Conservation (phyloP, 2,113 vertebrate genomes). For the Pangasianodon gigas region DNA sequence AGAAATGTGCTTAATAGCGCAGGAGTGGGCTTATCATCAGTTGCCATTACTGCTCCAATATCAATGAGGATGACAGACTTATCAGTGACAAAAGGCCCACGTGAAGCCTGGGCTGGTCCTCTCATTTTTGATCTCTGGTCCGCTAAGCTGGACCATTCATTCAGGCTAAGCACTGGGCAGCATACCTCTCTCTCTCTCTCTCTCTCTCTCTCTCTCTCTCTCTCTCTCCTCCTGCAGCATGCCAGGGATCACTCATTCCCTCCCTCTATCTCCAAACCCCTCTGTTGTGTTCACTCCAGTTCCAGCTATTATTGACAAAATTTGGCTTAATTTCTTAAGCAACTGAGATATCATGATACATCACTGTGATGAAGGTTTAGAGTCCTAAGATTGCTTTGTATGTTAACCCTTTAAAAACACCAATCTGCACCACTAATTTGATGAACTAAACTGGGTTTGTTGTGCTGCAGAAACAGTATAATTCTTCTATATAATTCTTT, state of each 20-base stretch:
- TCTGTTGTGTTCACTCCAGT: conserved; percentile 71
- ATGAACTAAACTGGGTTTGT: not conserved
- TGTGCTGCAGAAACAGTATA: not conserved
- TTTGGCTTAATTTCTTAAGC: conserved; percentile 78
- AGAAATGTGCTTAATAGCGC: conserved; percentile 91
- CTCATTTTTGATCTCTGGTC: conserved; percentile 86
- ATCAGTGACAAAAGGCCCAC: conserved; percentile 87
- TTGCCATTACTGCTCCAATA: conserved; percentile 91
- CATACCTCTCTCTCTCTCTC: conserved; percentile 75
- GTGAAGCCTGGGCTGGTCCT: conserved; percentile 76
- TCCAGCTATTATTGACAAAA: conserved; percentile 75
- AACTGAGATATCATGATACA: conserved; percentile 72
- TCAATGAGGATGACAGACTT: conserved; percentile 91
- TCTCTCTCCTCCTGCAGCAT: conserved; percentile 56
- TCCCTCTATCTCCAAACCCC: conserved; percentile 45
- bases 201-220: conserved; percentile 44
- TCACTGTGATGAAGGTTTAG: conserved; percentile 57
- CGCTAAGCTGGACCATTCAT: conserved; percentile 81
- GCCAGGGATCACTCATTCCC: conserved; percentile 80
- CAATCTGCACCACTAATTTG: conserved; percentile 36
- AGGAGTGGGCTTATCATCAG: conserved; percentile 88
- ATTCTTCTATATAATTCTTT: not conserved
- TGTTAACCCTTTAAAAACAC: conserved; percentile 53
- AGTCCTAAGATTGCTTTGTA: conserved; percentile 64
- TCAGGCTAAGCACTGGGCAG: conserved; percentile 79